Base-by-base conservation (phyloP, 2,113 vertebrate species). In the Lasiurus borealis region DNA sequence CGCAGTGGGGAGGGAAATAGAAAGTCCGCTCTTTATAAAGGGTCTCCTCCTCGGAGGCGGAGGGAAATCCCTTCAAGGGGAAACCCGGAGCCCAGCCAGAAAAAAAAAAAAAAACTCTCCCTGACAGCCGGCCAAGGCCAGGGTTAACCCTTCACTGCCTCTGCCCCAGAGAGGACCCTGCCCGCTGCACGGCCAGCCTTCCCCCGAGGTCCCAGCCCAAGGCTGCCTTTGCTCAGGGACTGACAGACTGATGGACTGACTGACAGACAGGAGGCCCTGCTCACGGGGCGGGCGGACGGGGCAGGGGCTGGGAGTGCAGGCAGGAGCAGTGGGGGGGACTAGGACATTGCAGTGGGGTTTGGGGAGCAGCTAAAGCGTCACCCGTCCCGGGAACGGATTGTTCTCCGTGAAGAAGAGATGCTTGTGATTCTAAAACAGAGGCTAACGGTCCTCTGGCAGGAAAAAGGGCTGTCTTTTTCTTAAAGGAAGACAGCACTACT, bases 51-150 rank as follows among this genome's bases (percentile, higher is more conserved):
- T 36, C 68, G 76, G 94, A 96, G 97, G 97, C 66, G 95, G 97
- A 97, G 97, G 97, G 96, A 97, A 97, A 97, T 97, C 97, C 97
- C 97, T 97, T 95, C 85, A 84, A 96, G 97, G 97, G 97, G 92
- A 97, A 97, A 97, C 97, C 97, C 97, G 57, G 96, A 64, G 44
- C 95, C 90, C 64, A 97, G 95, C 57, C 97, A 95, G 91, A 52
- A 78, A 93, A 94, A 97, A 97, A 97, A 52, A 78, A 93, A 94
- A 97, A 97, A 97, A 95, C 52, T 88, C 86, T 86, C 77, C 46
- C 89, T 93, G 96, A 97, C 90, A 71, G 29, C 8, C 68, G 36
- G 97, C 96, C 97, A 97, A 97, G 95, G 86, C 52, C 95, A 75
- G 40, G 0, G 21, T 97, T 97, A 97, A 97, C 97, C 97, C 73